phyloP scores from a whole-genome alignment of 2,113 vertebrate species.

The Rhagologus leucostigma region DNA sequence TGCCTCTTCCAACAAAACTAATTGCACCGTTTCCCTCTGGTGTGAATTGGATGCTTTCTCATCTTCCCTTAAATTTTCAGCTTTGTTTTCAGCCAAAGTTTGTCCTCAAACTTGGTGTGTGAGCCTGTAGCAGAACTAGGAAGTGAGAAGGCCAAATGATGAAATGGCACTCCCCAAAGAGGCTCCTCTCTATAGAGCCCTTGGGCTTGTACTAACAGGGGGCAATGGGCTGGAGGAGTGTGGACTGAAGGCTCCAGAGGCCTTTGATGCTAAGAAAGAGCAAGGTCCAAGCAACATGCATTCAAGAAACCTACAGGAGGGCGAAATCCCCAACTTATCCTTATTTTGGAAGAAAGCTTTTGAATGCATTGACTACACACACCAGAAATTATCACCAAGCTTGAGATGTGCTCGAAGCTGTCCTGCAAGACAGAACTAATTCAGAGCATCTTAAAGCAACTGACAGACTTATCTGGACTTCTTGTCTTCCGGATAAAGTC shows the following conservation, averaged over 20 bases:
- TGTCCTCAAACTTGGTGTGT: background rate
- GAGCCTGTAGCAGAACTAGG: background rate
- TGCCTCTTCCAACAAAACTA: background rate
- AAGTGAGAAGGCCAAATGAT: background rate
- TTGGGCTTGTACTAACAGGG: background rate
- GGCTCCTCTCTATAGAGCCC: background rate
- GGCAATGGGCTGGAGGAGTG: background rate
- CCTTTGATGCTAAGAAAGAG: background rate
- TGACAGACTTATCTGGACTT: background rate
- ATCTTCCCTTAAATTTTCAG: constrained; percentile 11
- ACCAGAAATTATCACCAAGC: background rate
- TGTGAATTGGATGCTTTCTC: background rate
- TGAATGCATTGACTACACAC: background rate
- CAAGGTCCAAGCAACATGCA: background rate
- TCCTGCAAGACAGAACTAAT: background rate
- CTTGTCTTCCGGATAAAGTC: background rate
- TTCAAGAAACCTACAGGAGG: background rate
- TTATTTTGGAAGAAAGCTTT: background rate
- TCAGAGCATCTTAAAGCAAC: background rate
- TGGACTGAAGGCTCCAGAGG: background rate
- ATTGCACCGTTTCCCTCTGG: constrained; percentile 17
- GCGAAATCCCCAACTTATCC: too few species aligned
- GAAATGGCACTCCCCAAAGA: constrained; percentile 34
- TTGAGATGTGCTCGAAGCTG: background rate
- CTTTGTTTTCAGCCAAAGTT: constrained; percentile 1